Conservation (phyloP, 2,888 invertebrate species). For the Lamproptera curius region DNA sequence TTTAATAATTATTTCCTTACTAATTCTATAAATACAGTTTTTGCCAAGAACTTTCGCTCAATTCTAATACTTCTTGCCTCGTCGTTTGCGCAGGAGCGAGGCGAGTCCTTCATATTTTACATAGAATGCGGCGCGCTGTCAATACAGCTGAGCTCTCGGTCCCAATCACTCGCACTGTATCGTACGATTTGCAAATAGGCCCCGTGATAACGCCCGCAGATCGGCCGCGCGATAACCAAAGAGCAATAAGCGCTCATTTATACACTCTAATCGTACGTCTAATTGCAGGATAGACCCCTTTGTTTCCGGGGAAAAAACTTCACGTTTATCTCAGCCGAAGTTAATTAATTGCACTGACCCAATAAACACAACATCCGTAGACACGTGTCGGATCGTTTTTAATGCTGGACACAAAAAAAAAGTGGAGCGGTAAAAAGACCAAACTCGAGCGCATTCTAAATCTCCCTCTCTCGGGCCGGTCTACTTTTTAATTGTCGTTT, state of each 20-base stretch:
- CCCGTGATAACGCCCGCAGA: constrained; percentile 46
- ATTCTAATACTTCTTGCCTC: constrained; percentile 39
- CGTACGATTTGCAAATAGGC: constrained; percentile 65
- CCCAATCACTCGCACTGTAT: constrained; percentile 68
- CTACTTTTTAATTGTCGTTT: constrained; percentile 74
- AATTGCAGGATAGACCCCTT: constrained; percentile 1
- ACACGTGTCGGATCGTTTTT: constrained; percentile 60
- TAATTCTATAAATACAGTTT: no score
- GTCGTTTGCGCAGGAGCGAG: constrained; percentile 34
- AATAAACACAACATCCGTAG: constrained; percentile 71
- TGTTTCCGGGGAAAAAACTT: no score
- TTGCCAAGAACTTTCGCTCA: no score
- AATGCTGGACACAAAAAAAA: constrained; percentile 41
- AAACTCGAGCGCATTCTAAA: constrained; percentile 59
- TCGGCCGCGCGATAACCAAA: constrained; percentile 26
- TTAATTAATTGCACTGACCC: constrained; percentile 70
- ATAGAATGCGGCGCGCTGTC: constrained; percentile 70
- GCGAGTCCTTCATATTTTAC: constrained; percentile 71
- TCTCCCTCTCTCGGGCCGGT: constrained; percentile 68
- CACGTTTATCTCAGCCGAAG: no score
- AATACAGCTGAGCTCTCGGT: constrained; percentile 53
- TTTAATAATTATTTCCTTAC: no score
- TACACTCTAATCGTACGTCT: neutral
- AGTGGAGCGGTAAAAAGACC: constrained; percentile 24
- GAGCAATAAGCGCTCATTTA: constrained; percentile 20